A percentile compares a stretch with the other conserved stretches of the same genome.
These are phyloP conservation scores for Diachasma alloeum DNA, from an alignment of 1,140 invertebrate genomes.

Conservation along the genomic window DNA sequence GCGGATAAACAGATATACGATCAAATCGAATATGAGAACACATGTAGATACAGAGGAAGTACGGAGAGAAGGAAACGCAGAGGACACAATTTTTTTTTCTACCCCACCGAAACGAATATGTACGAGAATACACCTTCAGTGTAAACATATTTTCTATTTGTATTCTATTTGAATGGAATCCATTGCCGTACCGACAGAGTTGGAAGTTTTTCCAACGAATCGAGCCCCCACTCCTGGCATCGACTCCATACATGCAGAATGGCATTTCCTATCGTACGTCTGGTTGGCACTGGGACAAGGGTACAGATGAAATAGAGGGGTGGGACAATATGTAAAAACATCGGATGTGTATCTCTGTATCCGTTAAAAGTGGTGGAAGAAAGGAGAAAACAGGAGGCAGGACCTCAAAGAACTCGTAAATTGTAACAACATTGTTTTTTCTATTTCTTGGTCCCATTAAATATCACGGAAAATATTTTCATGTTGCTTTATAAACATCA, in stretches of 20 bases:
- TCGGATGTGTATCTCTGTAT: not conserved
- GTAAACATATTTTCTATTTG: constrained; percentile 58
- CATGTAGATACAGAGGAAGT: not conserved
- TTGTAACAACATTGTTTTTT: constrained; percentile 29
- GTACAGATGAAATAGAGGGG: not conserved
- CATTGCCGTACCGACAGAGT: not conserved
- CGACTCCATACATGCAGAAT: not conserved
- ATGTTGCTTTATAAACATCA: constrained; percentile 50
- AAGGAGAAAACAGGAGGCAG: not conserved
- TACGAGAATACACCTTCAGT: constrained; percentile 32
- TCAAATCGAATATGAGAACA: not conserved
- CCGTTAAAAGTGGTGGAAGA: not conserved
- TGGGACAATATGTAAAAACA: not conserved
- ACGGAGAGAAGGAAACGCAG: not conserved
- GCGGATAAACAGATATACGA: not conserved
- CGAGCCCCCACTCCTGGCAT: not conserved
- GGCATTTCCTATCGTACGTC: not conserved
- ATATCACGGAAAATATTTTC: constrained; percentile 56
- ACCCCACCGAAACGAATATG: not conserved
- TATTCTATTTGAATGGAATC: constrained; percentile 52
- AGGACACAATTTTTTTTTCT: not conserved
- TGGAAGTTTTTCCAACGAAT: constrained; percentile 5
- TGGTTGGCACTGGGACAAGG: constrained; percentile 2
- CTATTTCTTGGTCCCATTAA: constrained; percentile 49
- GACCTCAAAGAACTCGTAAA: not conserved